These are phyloP conservation scores for Hetaerina americana DNA, from an alignment of 1,140 invertebrate species.

Conservation along the genomic window DNA sequence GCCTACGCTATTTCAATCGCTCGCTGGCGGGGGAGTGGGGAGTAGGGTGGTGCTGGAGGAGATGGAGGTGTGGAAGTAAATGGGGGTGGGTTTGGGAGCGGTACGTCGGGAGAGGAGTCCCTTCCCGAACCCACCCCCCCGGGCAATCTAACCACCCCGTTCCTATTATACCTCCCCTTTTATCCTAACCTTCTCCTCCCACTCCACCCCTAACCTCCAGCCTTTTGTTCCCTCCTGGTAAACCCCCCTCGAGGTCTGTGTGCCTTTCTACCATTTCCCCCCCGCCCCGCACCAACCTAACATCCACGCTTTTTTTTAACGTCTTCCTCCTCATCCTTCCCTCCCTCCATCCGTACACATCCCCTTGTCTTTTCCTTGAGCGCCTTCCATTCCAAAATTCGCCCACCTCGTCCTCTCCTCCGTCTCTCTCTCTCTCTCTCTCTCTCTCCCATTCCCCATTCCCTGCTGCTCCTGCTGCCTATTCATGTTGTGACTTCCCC, in stretches of 20 bases:
- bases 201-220: background rate
- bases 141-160: too few relatives aligned
- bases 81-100: too few relatives aligned
- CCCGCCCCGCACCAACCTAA: too few relatives aligned
- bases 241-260: background rate
- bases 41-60: too few relatives aligned
- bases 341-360: background rate
- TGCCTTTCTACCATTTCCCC: too few relatives aligned
- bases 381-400: too few relatives aligned
- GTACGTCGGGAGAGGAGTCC: too few relatives aligned
- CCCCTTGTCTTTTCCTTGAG: too few relatives aligned
- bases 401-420: background rate
- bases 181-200: background rate
- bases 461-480: background rate
- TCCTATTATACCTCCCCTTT: background rate
- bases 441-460: background rate
- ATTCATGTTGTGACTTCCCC: background rate
- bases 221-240: background rate
- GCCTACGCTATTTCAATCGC: background rate
- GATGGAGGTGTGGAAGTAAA: too few relatives aligned
- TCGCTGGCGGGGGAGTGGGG: background rate
- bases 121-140: too few relatives aligned
- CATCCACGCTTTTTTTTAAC: too few relatives aligned
- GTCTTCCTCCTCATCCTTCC: background rate
- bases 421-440: background rate